A percentile compares a stretch with the other conserved stretches of the same genome.
Evolutionary conservation across 2,888 invertebrate genomes (phyloP).

Genomic region (Xylocampa areola): DNA sequence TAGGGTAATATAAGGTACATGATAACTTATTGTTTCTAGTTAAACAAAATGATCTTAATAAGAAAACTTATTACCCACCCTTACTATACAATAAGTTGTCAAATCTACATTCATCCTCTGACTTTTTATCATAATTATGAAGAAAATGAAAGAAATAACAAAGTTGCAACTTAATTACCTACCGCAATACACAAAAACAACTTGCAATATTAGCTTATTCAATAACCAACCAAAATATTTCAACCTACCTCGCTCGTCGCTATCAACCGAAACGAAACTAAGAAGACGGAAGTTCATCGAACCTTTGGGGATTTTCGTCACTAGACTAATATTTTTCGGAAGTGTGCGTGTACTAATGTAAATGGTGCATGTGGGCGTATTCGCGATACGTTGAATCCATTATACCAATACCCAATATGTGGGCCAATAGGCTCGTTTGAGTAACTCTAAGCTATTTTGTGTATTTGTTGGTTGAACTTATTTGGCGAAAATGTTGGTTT

Average conservation of each 20-base stretch:
- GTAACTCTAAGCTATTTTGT: constrained; percentile 8
- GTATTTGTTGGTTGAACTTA: constrained; percentile 11
- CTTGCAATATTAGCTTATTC: constrained; percentile 51
- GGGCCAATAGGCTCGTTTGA: constrained; percentile 22
- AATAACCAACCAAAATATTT: constrained; percentile 20
- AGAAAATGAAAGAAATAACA: too few relatives aligned
- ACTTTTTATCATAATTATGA: too few relatives aligned
- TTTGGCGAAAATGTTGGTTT: constrained; percentile 37
- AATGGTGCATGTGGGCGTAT: constrained; percentile 32
- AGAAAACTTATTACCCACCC: too few relatives aligned
- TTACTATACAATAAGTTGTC: too few relatives aligned
- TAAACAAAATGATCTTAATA: too few relatives aligned
- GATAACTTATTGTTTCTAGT: too few relatives aligned
- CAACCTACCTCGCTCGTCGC: constrained; percentile 16
- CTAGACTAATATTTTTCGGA: constrained; percentile 15
- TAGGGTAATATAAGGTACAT: too few relatives aligned
- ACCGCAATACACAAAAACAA: constrained; percentile 34
- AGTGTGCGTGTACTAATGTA: constrained; percentile 26
- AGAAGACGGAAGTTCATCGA: constrained; percentile 25
- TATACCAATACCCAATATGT: constrained; percentile 44
- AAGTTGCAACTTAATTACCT: constrained; percentile 36
- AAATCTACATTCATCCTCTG: too few relatives aligned
- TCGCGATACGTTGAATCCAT: constrained; percentile 8
- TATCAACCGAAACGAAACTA: constrained; percentile 2
- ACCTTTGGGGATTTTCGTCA: constrained; percentile 32